phyloP scores from a whole-genome alignment of 2,888 invertebrate genomes.

The Halictus quadricinctus region DNA sequence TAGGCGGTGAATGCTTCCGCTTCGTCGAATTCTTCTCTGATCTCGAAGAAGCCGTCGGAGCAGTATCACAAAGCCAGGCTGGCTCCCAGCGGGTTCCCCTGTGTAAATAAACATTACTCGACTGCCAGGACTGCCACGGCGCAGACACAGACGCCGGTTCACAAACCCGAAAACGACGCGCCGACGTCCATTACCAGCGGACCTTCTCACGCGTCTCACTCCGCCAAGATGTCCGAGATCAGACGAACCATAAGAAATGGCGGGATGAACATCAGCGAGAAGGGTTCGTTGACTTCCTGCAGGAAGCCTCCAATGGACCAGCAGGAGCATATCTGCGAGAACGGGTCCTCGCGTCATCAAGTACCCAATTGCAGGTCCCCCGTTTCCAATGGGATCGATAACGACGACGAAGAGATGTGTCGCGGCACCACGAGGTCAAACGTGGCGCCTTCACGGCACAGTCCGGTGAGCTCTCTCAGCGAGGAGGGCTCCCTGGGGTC shows the following conservation, averaged over 20 bases:
- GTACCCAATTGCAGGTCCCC: conserved; percentile 48
- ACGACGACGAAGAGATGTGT: conserved; percentile 55
- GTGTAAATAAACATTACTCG: conserved; percentile 31
- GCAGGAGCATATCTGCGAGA: conserved; percentile 36
- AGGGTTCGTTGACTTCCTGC: neutral
- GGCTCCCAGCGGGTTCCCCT: conserved; percentile 2
- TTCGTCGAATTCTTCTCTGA: conserved; percentile 37
- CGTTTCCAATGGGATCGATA: conserved; percentile 34
- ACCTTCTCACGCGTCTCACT: conserved; percentile 28
- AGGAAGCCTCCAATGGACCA: conserved; percentile 13
- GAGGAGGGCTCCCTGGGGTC: conserved; percentile 55
- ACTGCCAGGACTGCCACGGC: conserved; percentile 6
- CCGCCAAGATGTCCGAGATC: conserved; percentile 28
- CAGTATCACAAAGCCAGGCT: conserved; percentile 33
- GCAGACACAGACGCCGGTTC: conserved; percentile 29
- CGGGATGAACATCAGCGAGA: conserved; percentile 23
- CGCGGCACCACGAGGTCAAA: conserved; percentile 37
- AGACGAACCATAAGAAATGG: conserved; percentile 21
- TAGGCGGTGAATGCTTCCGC: conserved; percentile 59
- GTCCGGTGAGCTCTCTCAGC: conserved; percentile 54
- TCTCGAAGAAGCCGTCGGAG: conserved; percentile 42
- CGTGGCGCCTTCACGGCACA: conserved; percentile 45
- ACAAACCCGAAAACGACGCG: conserved; percentile 39
- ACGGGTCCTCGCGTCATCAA: conserved; percentile 21
- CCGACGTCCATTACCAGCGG: conserved; percentile 12